These are phyloP conservation scores for Smutsia gigantea DNA, from an alignment of 2,797 vertebrate species.

Conservation along the genomic window DNA sequence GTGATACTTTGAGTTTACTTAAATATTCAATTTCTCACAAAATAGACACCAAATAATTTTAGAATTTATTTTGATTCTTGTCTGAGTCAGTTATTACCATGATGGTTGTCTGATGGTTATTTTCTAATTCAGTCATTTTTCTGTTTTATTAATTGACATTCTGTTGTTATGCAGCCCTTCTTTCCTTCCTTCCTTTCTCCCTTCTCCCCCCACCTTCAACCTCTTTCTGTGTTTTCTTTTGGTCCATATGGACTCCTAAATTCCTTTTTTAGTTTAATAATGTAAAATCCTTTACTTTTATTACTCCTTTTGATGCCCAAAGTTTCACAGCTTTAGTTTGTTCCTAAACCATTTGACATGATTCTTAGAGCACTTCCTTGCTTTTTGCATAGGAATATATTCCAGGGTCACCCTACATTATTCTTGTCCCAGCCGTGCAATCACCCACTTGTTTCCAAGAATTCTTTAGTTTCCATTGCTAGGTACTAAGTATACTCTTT, in stretches of 20 bases:
- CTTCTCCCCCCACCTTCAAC: no score
- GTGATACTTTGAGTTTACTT: not conserved
- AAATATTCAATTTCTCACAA: not conserved
- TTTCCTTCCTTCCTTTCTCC: not conserved
- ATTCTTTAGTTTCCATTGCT: not conserved
- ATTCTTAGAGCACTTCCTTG: not conserved
- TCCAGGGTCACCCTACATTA: not conserved
- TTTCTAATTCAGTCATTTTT: not conserved
- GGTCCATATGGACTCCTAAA: not conserved
- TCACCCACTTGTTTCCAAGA: not conserved
- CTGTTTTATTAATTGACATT: not conserved
- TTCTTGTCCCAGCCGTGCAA: rapidly evolving
- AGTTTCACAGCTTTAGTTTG: not conserved
- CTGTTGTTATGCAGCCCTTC: not conserved
- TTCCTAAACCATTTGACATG: not conserved
- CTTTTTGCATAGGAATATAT: not conserved
- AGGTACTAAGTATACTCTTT: not conserved
- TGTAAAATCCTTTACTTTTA: not conserved
- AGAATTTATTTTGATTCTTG: not conserved
- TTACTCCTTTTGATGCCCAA: not conserved
- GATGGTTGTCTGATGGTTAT: not conserved
- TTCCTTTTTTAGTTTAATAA: not conserved
- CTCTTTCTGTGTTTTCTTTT: not conserved
- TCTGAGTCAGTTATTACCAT: not conserved
- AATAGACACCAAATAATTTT: not conserved